Evolutionary conservation across 2,113 vertebrate genomes (phyloP), one percentile per base, ranked within the genome.

Genomic region (Fregata magnificens): DNA sequence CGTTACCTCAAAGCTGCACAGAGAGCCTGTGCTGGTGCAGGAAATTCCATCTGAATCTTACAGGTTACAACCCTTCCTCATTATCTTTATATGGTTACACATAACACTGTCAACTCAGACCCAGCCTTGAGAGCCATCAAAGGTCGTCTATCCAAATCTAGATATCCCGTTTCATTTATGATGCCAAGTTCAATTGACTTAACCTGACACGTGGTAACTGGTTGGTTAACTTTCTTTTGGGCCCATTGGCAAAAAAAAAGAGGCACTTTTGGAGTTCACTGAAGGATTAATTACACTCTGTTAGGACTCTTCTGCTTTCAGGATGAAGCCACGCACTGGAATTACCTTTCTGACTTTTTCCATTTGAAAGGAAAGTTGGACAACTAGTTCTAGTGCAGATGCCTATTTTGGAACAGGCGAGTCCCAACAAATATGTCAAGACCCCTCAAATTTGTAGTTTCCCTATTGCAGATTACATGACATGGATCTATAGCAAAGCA

Each of bases 21-120:
- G 16, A 18, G 5, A 26, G 2, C 19, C 16, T 59, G 19, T 70
- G 49, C 11, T 0, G 1, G 21, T 26, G 11, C 6, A 42, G 73
- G 44, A 69, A 53, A 63, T 6, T 14, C 11, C 55, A 58, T 24
- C 62, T 26, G n/a, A 53, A 31, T 44, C 26, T 81, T 59, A 0
- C 5, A 63, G 63, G 5, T 38, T 63, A 34, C 50, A 38, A 34
- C 4, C 5, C 19, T 65, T 53, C 38, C 47, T 59, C 49, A 22
- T 69, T n/a, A 13, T 34, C 40, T 82, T 52, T 59, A 9, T 34
- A 24, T 16, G 5, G 31, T 58, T 65, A 26, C 44, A 21, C 17
- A 56, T 56, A 50, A 44, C 16, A 6, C 10, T 17, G 4, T 21
- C 29, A 52, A 32, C 11, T 56, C 34, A 47, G 61, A 63, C 13